Conservation (phyloP, 2,797 vertebrate genomes). For the Diceros bicornis region DNA sequence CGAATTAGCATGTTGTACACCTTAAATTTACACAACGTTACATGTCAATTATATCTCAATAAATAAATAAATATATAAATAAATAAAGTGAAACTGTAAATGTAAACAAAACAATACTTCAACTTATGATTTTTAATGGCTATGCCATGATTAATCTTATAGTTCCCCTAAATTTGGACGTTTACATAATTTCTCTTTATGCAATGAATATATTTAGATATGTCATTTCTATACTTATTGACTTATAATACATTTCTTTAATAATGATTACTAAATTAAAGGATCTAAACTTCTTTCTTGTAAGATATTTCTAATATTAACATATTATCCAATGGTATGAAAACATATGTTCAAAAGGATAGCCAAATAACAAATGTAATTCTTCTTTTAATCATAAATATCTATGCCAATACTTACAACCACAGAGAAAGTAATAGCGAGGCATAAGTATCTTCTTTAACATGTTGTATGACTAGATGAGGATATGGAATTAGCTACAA, state of each 20-base stretch:
- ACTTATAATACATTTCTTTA: slow-evolving; percentile 31
- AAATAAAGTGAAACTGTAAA: not conserved
- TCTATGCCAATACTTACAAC: not conserved
- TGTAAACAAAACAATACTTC: not conserved
- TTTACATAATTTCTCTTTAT: not conserved
- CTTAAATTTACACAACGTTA: not conserved
- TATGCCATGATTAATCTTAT: not conserved
- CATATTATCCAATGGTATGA: not conserved
- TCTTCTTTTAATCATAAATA: slow-evolving; percentile 41
- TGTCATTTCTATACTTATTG: not conserved
- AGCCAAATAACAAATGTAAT: not conserved
- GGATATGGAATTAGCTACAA: not conserved
- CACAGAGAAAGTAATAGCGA: not conserved
- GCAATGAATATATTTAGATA: not conserved
- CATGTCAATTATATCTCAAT: not conserved
- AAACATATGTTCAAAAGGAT: not conserved
- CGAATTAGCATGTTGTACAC: not conserved
- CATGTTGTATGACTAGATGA: not conserved
- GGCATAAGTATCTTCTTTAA: not conserved
- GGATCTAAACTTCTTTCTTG: not conserved
- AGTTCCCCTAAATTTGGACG: not conserved
- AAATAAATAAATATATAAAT: not conserved
- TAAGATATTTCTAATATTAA: not conserved
- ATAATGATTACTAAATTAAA: slow-evolving; percentile 16
- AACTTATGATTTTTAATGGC: not conserved